Evolutionary conservation across 2,113 vertebrate species (phyloP).

Genomic region (Poicephalus gulielmi): DNA sequence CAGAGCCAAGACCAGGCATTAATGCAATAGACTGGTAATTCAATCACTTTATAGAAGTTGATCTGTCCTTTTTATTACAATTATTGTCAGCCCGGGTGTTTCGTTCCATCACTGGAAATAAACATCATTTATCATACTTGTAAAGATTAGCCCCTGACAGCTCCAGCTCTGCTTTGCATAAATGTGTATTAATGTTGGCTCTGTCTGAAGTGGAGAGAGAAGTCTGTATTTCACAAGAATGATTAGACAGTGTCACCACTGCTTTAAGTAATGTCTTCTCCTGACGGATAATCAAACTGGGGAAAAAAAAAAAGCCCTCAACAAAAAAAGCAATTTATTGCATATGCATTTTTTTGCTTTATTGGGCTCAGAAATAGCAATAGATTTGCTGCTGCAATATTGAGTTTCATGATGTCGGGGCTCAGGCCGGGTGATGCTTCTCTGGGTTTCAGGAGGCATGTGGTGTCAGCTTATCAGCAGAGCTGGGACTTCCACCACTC

Average conservation of each 20-base stretch:
- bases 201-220: conserved; percentile 76
- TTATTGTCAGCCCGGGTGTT: conserved; percentile 94
- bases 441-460: neutral
- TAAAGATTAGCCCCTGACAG: conserved; percentile 95
- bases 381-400: neutral
- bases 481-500: neutral
- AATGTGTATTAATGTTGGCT: conserved; percentile 84
- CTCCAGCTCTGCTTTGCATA: conserved; percentile 88
- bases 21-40: conserved; percentile 97
- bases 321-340: conserved; percentile 67
- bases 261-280: conserved; percentile 84
- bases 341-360: conserved; percentile 51
- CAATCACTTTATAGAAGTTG: conserved; percentile 93
- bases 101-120: conserved; percentile 95
- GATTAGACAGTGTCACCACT: conserved; percentile 83
- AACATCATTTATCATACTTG: conserved; percentile 99
- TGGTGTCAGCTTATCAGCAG: neutral
- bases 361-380: conserved; percentile 44
- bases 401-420: neutral
- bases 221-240: conserved; percentile 83
- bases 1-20: conserved; percentile 80
- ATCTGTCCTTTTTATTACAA: conserved; percentile 99
- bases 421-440: neutral
- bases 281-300: conserved; percentile 76
- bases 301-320: neutral